Conservation (phyloP, 2,113 vertebrate genomes). For the Aphelocoma coerulescens region DNA sequence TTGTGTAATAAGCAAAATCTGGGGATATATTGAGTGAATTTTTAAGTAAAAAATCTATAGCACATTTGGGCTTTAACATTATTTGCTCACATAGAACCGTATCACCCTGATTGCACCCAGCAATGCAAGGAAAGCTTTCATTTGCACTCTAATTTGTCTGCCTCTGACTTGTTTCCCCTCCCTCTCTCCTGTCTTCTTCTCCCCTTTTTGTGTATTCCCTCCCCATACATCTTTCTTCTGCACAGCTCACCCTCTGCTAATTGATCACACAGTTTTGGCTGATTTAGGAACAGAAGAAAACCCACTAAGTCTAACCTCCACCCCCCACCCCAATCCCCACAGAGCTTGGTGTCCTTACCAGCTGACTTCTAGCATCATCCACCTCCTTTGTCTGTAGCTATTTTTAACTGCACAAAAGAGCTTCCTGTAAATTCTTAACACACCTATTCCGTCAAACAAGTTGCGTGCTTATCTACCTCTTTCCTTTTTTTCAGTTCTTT, state of each 20-base stretch:
- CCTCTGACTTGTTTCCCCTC: neutral
- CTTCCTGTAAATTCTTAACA: neutral
- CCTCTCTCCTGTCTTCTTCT: neutral
- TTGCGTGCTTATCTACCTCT: neutral
- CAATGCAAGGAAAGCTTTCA: neutral
- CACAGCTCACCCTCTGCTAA: neutral
- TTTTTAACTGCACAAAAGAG: neutral
- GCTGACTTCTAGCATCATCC: neutral
- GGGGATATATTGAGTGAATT: neutral
- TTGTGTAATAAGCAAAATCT: neutral
- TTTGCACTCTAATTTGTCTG: accelerated
- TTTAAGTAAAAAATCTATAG: neutral
- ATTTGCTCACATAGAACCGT: neutral
- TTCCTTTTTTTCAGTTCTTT: neutral
- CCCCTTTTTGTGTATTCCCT: accelerated
- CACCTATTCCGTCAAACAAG: neutral
- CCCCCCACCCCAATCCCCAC: accelerated
- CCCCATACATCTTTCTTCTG: neutral
- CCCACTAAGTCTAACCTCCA: neutral
- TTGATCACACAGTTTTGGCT: neutral
- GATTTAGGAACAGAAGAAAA: neutral
- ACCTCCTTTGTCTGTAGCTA: neutral
- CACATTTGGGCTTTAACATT: neutral
- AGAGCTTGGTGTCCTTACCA: neutral
- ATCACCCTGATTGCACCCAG: no score